These are phyloP conservation scores for Trachelipus rathkii DNA, from an alignment of 1,140 invertebrate species.

Conservation along the genomic window DNA sequence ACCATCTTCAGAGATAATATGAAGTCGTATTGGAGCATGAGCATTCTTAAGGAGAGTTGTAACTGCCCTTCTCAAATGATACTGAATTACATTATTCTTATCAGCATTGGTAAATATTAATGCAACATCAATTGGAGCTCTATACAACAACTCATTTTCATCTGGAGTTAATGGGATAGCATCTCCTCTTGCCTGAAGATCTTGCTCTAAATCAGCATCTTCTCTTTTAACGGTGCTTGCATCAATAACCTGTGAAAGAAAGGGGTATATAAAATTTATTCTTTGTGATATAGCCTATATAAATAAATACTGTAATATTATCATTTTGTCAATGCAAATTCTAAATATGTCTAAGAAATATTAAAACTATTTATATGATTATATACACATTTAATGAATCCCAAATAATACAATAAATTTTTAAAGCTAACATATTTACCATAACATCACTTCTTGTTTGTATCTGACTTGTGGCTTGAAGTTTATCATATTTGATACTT, in stretches of 20 bases:
- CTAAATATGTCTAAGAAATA: background rate
- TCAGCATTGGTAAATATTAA: constrained; percentile 60
- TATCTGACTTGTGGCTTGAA: too few relatives aligned
- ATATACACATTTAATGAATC: too few relatives aligned
- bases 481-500: too few relatives aligned
- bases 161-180: background rate
- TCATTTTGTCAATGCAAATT: background rate
- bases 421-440: too few relatives aligned
- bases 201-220: too few relatives aligned
- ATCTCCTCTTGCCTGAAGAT: background rate
- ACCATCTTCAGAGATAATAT: constrained; percentile 64
- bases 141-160: background rate
- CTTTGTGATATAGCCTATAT: background rate
- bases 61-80: constrained; percentile 59
- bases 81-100: constrained; percentile 57
- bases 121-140: constrained; percentile 47
- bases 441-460: too few relatives aligned
- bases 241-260: background rate
- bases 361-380: background rate
- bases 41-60: constrained; percentile 57
- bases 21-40: constrained; percentile 58
- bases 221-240: background rate
- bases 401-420: too few relatives aligned
- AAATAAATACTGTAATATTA: background rate
- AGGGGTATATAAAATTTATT: background rate